Evolutionary conservation across 2,797 vertebrate species (phyloP).

Genomic region (Periophthalmus magnuspinnatus): DNA sequence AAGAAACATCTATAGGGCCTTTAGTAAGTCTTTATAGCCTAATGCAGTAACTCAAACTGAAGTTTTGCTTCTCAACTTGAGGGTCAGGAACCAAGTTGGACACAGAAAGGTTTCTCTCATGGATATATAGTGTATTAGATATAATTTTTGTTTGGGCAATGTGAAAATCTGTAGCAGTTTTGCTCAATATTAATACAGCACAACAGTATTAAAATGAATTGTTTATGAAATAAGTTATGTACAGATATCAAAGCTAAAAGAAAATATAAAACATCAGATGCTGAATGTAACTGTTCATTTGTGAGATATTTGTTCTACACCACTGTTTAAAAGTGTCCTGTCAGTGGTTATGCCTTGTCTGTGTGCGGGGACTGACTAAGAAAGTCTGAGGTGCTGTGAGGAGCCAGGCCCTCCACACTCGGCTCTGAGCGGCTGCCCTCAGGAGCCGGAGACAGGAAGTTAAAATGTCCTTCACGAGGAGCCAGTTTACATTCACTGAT

Average conservation of each 20-base stretch:
- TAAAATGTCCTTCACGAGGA: constrained; percentile 78
- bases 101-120: background rate
- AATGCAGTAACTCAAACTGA: constrained; percentile 88
- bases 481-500: constrained; percentile 87
- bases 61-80: constrained; percentile 44
- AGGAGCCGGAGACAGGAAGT: constrained; percentile 76
- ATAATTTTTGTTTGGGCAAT: constrained; percentile 3
- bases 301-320: background rate
- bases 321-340: constrained; percentile 72
- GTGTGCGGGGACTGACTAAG: constrained; percentile 86
- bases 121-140: background rate
- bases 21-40: constrained; percentile 28
- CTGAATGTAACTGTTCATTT: constrained; percentile 20
- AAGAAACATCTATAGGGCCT: background rate
- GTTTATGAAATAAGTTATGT: constrained; percentile 30
- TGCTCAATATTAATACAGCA: background rate
- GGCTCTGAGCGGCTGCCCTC: constrained; percentile 81
- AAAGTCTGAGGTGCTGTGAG: constrained; percentile 80
- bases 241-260: constrained; percentile 19
- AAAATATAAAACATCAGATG: constrained; percentile 29
- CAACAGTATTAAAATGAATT: constrained; percentile 13
- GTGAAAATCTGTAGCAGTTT: constrained; percentile 8
- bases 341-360: constrained; percentile 87
- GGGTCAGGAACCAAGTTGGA: background rate
- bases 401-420: constrained; percentile 78